Evolutionary conservation across 2,888 invertebrate genomes (phyloP).

Genomic region (Thymelicus lineola): DNA sequence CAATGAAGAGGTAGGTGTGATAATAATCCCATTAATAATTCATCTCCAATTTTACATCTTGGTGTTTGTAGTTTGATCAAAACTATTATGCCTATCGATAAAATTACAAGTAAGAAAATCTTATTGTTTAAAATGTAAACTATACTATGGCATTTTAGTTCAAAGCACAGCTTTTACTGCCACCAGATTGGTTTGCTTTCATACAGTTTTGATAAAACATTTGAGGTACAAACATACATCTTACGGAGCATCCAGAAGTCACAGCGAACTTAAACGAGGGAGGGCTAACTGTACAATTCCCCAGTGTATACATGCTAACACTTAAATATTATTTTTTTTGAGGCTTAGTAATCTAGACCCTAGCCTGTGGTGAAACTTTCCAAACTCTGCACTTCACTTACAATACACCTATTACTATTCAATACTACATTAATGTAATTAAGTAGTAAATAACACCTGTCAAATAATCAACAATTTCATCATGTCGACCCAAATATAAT

Average conservation of each 20-base stretch:
- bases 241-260: conserved; percentile 78
- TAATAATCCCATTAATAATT: conserved; percentile 74
- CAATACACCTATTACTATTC: conserved; percentile 57
- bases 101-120: conserved; percentile 51
- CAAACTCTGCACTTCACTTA: conserved; percentile 76
- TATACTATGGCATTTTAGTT: conserved; percentile 65
- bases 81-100: conserved; percentile 70
- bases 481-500: conserved; percentile 60
- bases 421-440: conserved; percentile 62
- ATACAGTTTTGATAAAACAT: conserved; percentile 78
- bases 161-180: conserved; percentile 75
- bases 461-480: conserved; percentile 70
- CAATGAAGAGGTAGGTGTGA: conserved; percentile 83
- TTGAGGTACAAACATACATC: conserved; percentile 65
- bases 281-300: conserved; percentile 86
- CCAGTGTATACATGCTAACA: conserved; percentile 83
- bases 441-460: conserved; percentile 63
- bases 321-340: conserved; percentile 81
- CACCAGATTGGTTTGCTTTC: conserved; percentile 57
- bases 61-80: conserved; percentile 73
- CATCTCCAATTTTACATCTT: conserved; percentile 82
- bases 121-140: conserved; percentile 58
- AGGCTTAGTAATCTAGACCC: conserved; percentile 80
- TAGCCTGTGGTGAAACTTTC: conserved; percentile 81
- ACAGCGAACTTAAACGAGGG: conserved; percentile 84